Percentiles rank a stretch among this genome's conserved stretches.
phyloP scores from a whole-genome alignment of 2,797 vertebrate species.

The Chaunax sp. region DNA sequence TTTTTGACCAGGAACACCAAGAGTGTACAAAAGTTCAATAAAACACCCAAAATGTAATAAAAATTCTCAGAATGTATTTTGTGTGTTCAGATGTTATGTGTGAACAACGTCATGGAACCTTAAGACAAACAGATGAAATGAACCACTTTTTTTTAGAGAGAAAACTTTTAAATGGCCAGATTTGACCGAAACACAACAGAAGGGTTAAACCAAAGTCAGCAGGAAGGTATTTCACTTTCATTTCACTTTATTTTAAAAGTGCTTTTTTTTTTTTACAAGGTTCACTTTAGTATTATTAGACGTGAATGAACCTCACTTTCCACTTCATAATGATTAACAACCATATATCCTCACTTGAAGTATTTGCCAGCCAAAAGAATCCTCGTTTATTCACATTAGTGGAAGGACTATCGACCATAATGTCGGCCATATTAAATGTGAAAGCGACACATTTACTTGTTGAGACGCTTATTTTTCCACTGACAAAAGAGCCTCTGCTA shows the following conservation, averaged over 20 bases:
- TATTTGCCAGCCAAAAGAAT: slow-evolving; percentile 56
- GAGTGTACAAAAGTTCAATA: too few relatives aligned
- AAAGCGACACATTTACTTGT: slow-evolving; percentile 63
- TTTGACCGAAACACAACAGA: too few relatives aligned
- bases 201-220: slow-evolving; percentile 44
- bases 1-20: too few relatives aligned
- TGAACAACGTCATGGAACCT: too few relatives aligned
- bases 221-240: slow-evolving; percentile 41
- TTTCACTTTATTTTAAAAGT: slow-evolving; percentile 38
- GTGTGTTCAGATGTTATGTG: too few relatives aligned
- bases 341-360: slow-evolving; percentile 57
- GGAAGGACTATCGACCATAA: slow-evolving; percentile 46
- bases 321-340: slow-evolving; percentile 68
- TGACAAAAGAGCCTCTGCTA: slow-evolving; percentile 59
- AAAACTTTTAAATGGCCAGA: too few relatives aligned
- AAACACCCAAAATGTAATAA: too few relatives aligned
- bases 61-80: too few relatives aligned
- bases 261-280: slow-evolving; percentile 58
- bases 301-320: slow-evolving; percentile 61
- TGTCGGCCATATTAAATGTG: slow-evolving; percentile 44
- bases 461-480: slow-evolving; percentile 44
- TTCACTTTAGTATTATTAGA: slow-evolving; percentile 62
- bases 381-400: slow-evolving; percentile 71
- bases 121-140: too few relatives aligned
- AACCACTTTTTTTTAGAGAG: too few relatives aligned